Base-by-base conservation (phyloP, 2,888 invertebrate genomes). In the Nemapogon koenigi region DNA sequence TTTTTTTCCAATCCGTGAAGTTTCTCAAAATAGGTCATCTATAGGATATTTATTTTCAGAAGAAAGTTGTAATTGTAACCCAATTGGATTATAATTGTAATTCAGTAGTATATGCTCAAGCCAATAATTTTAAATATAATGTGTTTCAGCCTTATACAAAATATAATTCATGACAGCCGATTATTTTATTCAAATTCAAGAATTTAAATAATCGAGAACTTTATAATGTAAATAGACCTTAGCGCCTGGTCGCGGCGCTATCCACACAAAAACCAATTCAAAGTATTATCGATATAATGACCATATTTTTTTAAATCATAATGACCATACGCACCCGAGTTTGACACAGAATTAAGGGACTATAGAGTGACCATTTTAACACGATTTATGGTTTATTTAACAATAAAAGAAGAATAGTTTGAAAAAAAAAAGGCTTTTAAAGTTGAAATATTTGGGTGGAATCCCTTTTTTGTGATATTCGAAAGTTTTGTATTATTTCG, bases 361-460 rank as follows among this genome's bases (percentile, higher is more conserved):
- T 53, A 52, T 62, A 11, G 56, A 58, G 55, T 63, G 67, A 59
- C 66, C 69, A 69, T 75, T 75, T 70, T 65, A 63, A 60, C 58
- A 72, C 62, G 70, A 78, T 78, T 76, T 78, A 78, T 78, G 66
- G 75, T 72, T 67, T 78, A 76, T 73, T 73, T 61, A 68, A 75
- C 75, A 73, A 76, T 71, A 67, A 70, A 66, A 63, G 65, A 58
- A 58, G 57, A 60, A 62, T 60, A 51, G 56, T 44, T 44, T 41
- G n/a, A 44, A 49, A 53, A 62, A 62, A 59, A 57, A 44, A 37
- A 39, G 38, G 42, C 42, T 43, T 47, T 47, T 46, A 42, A 41
- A 47, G 49, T 44, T 45, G 44, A 44, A 48, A 57, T 53, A 54
- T 54, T 53, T 48, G 50, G 50, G 55, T 53, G 49, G 30, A 40